Percentiles rank a stretch among this genome's conserved stretches.
phyloP scores from a whole-genome alignment of 2,113 vertebrate species.

The Castor canadensis region DNA sequence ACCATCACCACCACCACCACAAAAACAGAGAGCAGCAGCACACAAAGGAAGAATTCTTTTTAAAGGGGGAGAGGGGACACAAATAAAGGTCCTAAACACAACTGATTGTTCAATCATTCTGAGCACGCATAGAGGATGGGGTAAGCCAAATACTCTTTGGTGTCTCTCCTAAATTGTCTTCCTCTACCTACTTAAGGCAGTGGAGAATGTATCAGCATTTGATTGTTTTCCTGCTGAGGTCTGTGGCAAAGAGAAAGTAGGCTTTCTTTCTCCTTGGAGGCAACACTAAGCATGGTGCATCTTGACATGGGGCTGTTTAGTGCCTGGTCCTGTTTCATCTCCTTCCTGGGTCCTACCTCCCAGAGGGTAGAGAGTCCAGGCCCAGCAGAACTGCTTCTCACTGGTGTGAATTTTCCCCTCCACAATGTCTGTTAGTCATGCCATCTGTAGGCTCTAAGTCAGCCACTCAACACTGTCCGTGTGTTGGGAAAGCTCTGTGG shows the following conservation, averaged over 20 bases:
- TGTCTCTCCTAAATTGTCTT: background rate
- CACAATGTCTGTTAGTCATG: background rate
- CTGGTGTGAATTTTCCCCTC: background rate
- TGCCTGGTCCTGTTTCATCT: background rate
- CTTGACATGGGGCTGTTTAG: background rate
- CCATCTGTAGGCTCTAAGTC: background rate
- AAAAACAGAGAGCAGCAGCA: conserved; percentile 31
- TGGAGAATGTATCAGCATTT: background rate
- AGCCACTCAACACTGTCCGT: rapidly evolving
- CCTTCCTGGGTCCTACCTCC: background rate
- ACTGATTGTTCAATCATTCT: too few relatives aligned
- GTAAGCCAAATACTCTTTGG: background rate
- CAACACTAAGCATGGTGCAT: background rate
- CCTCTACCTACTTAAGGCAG: background rate
- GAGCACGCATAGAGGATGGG: background rate
- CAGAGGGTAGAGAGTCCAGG: background rate
- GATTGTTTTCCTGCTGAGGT: background rate
- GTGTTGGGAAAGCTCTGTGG: background rate
- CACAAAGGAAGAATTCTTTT: conserved; percentile 27
- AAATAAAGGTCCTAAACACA: background rate
- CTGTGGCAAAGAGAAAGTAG: rapidly evolving
- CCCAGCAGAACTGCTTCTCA: too few relatives aligned
- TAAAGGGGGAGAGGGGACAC: background rate
- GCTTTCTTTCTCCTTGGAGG: background rate
- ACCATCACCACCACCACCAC: conserved; percentile 43